Base-by-base conservation (phyloP, 1,140 invertebrate species). In the Monomorium pharaonis region DNA sequence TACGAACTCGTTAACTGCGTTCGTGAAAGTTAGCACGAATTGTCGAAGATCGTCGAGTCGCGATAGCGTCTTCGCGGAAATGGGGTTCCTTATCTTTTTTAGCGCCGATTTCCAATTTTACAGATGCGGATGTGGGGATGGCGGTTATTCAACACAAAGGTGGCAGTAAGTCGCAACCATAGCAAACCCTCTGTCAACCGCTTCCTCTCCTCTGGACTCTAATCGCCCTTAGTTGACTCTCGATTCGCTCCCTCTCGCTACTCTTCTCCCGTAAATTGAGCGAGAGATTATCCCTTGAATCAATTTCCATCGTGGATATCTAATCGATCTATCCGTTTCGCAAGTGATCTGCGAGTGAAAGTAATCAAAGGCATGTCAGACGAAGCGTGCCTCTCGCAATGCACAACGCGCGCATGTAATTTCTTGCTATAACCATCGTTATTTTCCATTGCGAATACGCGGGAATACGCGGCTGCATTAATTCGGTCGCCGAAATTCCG, bases 21-120 rank as follows among this genome's bases (percentile, higher is more conserved):
- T 84, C 72, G 7, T 63, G 42, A 58, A 84, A 84, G 81, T 84
- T 84, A 77, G 56, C 42, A 33, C 49, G 69, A 56, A 75, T 49
- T 47, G 27, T 74, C 67, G 37, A 74, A 84, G 78, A 88, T 88
- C 42, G 54, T 58, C 49, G 33, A 21, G 14, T 56, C 33, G 33
- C 24, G 83, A 77, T 67, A 56, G 27, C 14, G 21, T 54, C 47
- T 37, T 37, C 49, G 16, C 63, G 70, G 54, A 84, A 88, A 87
- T 81, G n/a, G 70, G 75, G 27, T 84, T 21, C 56, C 56, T 88
- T 84, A 88, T 88, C 87, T 76, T 87, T n/a, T 88, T 87, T 58
- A 83, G 65, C 77, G 37, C 44, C 56, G 56, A 84, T 63, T 67
- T 77, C 47, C 70, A 33, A 56, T 70, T 63, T 70, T 87, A 76